phyloP scores from a whole-genome alignment of 2,888 invertebrate species.

The Pollenia labialis region DNA sequence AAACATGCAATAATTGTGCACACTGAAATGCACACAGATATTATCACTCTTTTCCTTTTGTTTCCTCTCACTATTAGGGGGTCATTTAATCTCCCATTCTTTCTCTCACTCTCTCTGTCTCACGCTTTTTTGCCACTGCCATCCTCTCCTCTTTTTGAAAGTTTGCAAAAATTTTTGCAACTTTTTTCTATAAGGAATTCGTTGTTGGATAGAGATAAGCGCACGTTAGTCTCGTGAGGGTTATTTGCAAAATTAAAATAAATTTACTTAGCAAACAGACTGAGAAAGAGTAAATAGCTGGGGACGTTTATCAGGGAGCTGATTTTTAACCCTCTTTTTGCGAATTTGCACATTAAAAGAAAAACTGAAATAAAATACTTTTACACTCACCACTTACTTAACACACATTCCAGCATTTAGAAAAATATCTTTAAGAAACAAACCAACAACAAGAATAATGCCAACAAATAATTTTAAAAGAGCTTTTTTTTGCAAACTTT shows the following conservation, averaged over 20 bases:
- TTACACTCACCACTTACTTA: conserved; percentile 50
- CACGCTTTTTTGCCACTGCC: conserved; percentile 4
- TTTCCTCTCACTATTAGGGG: background rate
- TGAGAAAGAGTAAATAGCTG: conserved; percentile 21
- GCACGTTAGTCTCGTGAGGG: conserved; percentile 71
- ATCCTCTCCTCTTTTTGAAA: conserved; percentile 1
- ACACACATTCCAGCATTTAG: conserved; percentile 60
- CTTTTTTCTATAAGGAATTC: conserved; percentile 24
- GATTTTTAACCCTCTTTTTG: conserved; percentile 64
- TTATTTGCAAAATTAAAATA: conserved; percentile 52
- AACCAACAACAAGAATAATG: background rate
- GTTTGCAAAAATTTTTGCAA: conserved; percentile 67
- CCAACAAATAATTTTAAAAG: background rate
- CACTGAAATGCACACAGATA: conserved; percentile 66
- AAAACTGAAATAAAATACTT: conserved; percentile 78
- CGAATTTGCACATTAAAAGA: conserved; percentile 81
- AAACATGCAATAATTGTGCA: conserved; percentile 64
- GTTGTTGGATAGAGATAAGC: conserved; percentile 62
- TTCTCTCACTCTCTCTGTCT: background rate
- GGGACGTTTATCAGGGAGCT: conserved; percentile 10
- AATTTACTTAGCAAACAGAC: conserved; percentile 13
- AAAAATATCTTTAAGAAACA: conserved; percentile 42
- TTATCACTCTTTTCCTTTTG: conserved; percentile 2
- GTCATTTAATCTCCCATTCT: background rate
- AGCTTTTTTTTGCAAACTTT: conserved; percentile 57